Evolutionary conservation across 2,113 vertebrate genomes (phyloP).

Genomic region (Pleuronectes platessa): DNA sequence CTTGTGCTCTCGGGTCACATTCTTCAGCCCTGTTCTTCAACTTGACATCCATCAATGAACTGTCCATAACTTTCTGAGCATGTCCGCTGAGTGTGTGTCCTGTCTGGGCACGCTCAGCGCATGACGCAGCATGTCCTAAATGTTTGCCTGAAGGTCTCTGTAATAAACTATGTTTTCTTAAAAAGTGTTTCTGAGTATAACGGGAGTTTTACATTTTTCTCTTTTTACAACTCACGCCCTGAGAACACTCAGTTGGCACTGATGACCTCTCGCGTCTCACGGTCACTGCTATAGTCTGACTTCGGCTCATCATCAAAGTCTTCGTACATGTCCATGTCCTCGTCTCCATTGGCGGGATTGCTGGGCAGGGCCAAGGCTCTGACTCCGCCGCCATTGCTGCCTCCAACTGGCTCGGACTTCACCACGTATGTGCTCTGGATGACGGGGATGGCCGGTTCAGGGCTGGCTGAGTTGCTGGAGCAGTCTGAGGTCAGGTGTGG

Average conservation of each 20-base stretch:
- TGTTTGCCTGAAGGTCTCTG: constrained; percentile 48
- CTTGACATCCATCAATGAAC: constrained; percentile 16
- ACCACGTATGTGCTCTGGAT: constrained; percentile 96
- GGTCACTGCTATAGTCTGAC: constrained; percentile 99
- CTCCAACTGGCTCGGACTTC: constrained; percentile 86
- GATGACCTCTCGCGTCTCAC: constrained; percentile 92
- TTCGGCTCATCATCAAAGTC: constrained; percentile 99
- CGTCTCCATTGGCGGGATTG: constrained; percentile 91
- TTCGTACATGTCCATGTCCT: constrained; percentile 98
- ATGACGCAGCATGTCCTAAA: constrained; percentile 47
- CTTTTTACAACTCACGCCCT: constrained; percentile 16
- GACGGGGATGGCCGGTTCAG: constrained; percentile 94
- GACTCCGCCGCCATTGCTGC: constrained; percentile 31
- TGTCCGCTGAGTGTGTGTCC: constrained; percentile 29
- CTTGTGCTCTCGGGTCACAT: constrained; percentile 24
- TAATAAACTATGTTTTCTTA: constrained; percentile 52
- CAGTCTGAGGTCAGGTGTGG: constrained; percentile 98
- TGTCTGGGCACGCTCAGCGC: constrained; percentile 35
- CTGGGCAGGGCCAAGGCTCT: constrained; percentile 85
- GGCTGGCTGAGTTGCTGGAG: constrained; percentile 97
- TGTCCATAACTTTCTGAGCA: constrained; percentile 33
- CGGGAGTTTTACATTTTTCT: constrained; percentile 20
- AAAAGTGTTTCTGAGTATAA: constrained; percentile 56
- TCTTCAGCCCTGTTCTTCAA: constrained; percentile 29
- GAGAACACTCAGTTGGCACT: constrained; percentile 90